Evolutionary conservation across 2,113 vertebrate species (phyloP).

Genomic region (Mesitornis unicolor): DNA sequence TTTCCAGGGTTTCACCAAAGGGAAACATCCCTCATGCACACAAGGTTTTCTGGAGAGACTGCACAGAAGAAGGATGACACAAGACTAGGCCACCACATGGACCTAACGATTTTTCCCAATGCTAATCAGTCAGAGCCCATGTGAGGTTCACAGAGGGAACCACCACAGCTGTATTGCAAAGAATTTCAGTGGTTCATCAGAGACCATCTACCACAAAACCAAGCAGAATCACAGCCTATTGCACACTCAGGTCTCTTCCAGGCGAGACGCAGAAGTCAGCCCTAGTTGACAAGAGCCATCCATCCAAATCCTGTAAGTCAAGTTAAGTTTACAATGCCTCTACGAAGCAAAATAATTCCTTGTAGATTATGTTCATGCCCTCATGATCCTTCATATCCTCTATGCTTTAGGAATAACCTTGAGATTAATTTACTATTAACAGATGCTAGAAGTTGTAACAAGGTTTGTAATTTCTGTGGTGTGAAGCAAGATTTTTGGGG

Average conservation of each 20-base stretch:
- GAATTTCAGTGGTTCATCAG: neutral
- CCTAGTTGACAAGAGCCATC: neutral
- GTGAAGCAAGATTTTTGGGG: neutral
- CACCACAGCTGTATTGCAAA: neutral
- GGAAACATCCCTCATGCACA: neutral
- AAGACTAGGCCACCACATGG: neutral
- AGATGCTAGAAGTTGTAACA: neutral
- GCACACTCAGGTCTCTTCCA: neutral
- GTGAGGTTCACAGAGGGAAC: neutral
- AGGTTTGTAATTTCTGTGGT: neutral
- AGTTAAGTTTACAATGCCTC: neutral
- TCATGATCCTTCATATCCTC: neutral
- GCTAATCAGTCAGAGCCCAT: neutral
- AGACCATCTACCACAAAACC: neutral
- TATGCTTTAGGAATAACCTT: neutral
- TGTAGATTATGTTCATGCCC: neutral
- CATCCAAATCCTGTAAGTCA: neutral
- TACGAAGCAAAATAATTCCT: neutral
- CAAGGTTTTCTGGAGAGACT: neutral
- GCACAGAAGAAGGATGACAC: neutral
- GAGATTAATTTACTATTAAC: neutral
- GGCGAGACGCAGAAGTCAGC: neutral
- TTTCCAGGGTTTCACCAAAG: neutral
- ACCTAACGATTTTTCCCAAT: rapidly evolving
- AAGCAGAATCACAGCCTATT: neutral